Percentiles rank a stretch among this genome's conserved stretches.
These are phyloP conservation scores for Drosophila erecta DNA, from an alignment of 1,140 invertebrate species.

Conservation along the genomic window DNA sequence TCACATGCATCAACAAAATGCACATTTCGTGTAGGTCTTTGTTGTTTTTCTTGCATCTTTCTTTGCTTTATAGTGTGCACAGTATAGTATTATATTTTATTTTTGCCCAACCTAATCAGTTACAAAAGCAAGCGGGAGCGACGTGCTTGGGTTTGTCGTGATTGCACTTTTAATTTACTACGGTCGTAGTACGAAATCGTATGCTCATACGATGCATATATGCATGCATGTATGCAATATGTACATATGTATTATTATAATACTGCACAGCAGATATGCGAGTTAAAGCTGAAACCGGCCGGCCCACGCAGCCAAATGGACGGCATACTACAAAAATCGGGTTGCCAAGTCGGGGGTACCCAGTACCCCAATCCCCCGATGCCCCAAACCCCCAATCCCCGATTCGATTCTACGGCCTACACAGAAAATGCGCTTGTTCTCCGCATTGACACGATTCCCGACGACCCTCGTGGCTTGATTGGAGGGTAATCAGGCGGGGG, in stretches of 20 bases:
- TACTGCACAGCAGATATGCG: constrained; percentile 17
- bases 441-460: constrained; percentile 57
- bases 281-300: constrained; percentile 56
- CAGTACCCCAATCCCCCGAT: background rate
- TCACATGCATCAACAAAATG: constrained; percentile 71
- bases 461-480: constrained; percentile 13
- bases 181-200: constrained; percentile 47
- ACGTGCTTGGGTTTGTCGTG: constrained; percentile 67
- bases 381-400: background rate
- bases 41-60: constrained; percentile 32
- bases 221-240: background rate
- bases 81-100: constrained; percentile 25
- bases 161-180: constrained; percentile 77
- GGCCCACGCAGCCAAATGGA: constrained; percentile 69
- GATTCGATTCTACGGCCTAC: constrained; percentile 36
- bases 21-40: constrained; percentile 11
- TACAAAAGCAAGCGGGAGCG: constrained; percentile 62
- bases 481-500: constrained; percentile 1
- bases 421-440: constrained; percentile 38
- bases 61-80: constrained; percentile 18
- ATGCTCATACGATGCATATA: constrained; percentile 23
- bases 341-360: constrained; percentile 18
- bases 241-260: constrained; percentile 8
- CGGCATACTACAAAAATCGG: constrained; percentile 36
- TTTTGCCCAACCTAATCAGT: constrained; percentile 66